Base-by-base conservation (phyloP, 2,888 invertebrate species). In the Thyatira batis region DNA sequence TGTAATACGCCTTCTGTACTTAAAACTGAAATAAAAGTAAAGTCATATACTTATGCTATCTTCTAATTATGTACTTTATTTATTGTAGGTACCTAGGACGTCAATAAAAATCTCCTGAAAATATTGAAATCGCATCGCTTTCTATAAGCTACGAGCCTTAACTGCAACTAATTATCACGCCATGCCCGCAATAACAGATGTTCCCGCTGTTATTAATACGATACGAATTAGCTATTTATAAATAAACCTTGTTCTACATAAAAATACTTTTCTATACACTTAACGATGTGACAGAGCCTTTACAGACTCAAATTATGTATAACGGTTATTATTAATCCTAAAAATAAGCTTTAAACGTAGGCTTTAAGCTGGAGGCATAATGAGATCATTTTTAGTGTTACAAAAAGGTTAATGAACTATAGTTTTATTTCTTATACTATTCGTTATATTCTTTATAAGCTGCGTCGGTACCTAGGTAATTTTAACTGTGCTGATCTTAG, bases 111-210 rank as follows among this genome's bases (percentile, higher is more conserved):
- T n/a, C n/a, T n/a, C n/a, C n/a, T n/a, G 13, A 10, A 3, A 46
- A 44, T 51, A 53, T 23, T 58, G 51, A 30, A 45, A 51, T 50
- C 50, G 65, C 53, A 52, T 53, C 45, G 60, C 63, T 58, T 23
- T 8, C 3, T 39, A 49, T 57, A 55, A 49, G 49, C 28, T 49
- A 45, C 62, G 43, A 39, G 45, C 69, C 58, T 64, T 64, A 54
- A 60, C 52, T 69, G 62, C 67, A 71, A 73, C 73, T 80, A 79
- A 84, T 83, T 81, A 83, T 73, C 71, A 64, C 71, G 60, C 68
- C 75, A 71, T 60, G 77, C 68, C 72, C 74, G 80, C 76, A 80
- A 78, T 82, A 84, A 81, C 84, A 85, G 82, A 83, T 85, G 84
- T 79, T 82, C 74, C 58, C 69, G 57, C 67, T 73, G 77, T 80